phyloP scores from a whole-genome alignment of 2,113 vertebrate species.

The Deroptyus accipitrinus region DNA sequence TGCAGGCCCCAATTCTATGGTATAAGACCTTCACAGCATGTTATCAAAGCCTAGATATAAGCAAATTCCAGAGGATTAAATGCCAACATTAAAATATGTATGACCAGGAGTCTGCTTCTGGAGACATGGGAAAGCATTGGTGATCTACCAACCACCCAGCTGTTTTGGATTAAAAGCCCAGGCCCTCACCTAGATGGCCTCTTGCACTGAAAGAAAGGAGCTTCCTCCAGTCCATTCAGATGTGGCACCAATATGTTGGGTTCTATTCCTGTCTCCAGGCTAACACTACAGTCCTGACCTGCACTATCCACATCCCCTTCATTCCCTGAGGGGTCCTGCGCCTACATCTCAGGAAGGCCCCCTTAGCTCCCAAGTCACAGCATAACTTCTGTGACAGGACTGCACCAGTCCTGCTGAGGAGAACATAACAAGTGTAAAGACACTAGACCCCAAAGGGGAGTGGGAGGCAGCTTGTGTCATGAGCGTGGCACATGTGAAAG shows the following conservation, averaged over 20 bases:
- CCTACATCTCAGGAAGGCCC: neutral
- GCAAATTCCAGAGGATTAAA: neutral
- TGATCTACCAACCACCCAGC: neutral
- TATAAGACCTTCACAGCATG: neutral
- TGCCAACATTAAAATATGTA: rapidly evolving
- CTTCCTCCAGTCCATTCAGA: neutral
- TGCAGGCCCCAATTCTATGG: neutral
- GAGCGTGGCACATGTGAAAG: neutral
- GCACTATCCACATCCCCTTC: neutral
- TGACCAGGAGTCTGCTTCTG: neutral
- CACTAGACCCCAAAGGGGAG: neutral
- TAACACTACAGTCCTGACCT: neutral
- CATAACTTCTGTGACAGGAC: neutral
- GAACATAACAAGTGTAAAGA: neutral
- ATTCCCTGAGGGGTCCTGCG: neutral
- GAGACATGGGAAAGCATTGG: neutral
- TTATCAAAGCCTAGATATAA: neutral
- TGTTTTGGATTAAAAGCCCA: neutral
- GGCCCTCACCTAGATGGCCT: neutral
- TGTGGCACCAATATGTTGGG: neutral
- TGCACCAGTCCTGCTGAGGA: neutral
- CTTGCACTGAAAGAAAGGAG: neutral
- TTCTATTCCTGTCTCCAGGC: neutral
- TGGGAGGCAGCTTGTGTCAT: rapidly evolving
- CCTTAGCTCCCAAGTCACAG: neutral